Evolutionary conservation across 1,140 invertebrate genomes (phyloP).

Genomic region (Brachionus rubens): DNA sequence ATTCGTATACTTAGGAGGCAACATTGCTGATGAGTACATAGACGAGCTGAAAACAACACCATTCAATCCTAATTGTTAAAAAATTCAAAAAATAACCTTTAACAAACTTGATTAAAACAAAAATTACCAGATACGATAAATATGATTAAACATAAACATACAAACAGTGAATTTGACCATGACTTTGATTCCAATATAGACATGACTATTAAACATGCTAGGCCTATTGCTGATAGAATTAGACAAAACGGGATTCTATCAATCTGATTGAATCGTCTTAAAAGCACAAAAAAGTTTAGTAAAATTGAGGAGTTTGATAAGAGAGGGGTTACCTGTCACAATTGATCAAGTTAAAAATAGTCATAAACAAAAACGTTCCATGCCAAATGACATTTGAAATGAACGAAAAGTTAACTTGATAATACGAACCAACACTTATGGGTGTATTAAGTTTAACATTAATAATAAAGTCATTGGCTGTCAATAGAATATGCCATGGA

Average conservation of each 20-base stretch:
- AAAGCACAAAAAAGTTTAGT: neutral
- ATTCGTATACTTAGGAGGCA: constrained; percentile 24
- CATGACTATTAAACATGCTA: constrained; percentile 1
- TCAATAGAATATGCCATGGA: constrained; percentile 8
- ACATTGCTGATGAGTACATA: constrained; percentile 27
- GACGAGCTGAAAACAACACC: constrained; percentile 38
- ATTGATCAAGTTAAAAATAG: constrained; percentile 34
- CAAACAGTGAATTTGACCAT: constrained; percentile 45
- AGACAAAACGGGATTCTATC: constrained; percentile 29
- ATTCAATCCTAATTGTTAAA: constrained; percentile 3
- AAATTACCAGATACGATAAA: neutral
- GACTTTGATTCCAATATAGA: constrained; percentile 21
- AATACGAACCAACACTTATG: constrained; percentile 28
- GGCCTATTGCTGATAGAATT: constrained; percentile 1
- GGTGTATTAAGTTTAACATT: constrained; percentile 32
- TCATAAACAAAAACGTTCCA: neutral
- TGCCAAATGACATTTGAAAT: constrained; percentile 29
- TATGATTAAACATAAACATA: constrained; percentile 22
- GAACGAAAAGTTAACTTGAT: constrained; percentile 24
- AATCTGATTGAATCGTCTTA: constrained; percentile 36
- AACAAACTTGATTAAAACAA: neutral
- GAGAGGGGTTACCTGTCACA: constrained; percentile 22
- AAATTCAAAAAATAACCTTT: neutral
- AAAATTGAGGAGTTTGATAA: neutral
- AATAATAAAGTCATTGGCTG: constrained; percentile 17